A percentile compares a stretch with the other conserved stretches of the same genome.
Conservation (phyloP, 1,140 invertebrate genomes). For the Drosophila nigromelanica region DNA sequence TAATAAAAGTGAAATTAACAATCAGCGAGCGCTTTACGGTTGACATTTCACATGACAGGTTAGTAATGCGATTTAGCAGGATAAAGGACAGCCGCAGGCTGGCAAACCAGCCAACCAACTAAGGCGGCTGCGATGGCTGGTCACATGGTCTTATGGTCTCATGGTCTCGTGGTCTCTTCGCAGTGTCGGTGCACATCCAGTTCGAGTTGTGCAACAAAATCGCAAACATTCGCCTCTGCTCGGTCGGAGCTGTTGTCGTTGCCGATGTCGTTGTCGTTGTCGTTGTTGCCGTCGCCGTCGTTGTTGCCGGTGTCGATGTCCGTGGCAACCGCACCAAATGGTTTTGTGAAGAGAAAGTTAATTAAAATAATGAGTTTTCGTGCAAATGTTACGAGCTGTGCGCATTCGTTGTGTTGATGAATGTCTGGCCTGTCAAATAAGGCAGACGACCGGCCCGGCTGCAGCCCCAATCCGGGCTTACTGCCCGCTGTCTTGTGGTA, state of each 20-base stretch:
- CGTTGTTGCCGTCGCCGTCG: slow-evolving; percentile 11
- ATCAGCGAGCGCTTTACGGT: slow-evolving; percentile 83
- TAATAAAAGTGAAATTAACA: slow-evolving; percentile 83
- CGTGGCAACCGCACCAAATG: slow-evolving; percentile 55
- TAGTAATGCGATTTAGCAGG: slow-evolving; percentile 83
- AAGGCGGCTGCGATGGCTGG: slow-evolving; percentile 26
- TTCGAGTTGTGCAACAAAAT: slow-evolving; percentile 32
- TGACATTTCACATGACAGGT: slow-evolving; percentile 84
- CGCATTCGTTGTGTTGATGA: slow-evolving; percentile 55
- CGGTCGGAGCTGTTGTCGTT: neutral
- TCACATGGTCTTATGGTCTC: slow-evolving; percentile 4
- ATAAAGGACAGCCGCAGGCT: slow-evolving; percentile 76
- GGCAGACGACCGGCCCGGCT: slow-evolving; percentile 22
- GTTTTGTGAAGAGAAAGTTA: slow-evolving; percentile 81
- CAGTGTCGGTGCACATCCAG: neutral
- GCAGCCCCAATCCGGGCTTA: neutral
- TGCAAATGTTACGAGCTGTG: slow-evolving; percentile 59
- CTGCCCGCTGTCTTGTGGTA: slow-evolving; percentile 4
- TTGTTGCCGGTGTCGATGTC: slow-evolving; percentile 50
- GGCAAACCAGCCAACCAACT: slow-evolving; percentile 8
- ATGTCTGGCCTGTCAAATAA: slow-evolving; percentile 65
- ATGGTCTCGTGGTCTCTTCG: slow-evolving; percentile 1
- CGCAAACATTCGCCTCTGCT: slow-evolving; percentile 25
- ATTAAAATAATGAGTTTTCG: slow-evolving; percentile 84
- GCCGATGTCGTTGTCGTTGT: slow-evolving; percentile 7